phyloP scores from a whole-genome alignment of 2,888 invertebrate species.

The Podotricha telesiphe region DNA sequence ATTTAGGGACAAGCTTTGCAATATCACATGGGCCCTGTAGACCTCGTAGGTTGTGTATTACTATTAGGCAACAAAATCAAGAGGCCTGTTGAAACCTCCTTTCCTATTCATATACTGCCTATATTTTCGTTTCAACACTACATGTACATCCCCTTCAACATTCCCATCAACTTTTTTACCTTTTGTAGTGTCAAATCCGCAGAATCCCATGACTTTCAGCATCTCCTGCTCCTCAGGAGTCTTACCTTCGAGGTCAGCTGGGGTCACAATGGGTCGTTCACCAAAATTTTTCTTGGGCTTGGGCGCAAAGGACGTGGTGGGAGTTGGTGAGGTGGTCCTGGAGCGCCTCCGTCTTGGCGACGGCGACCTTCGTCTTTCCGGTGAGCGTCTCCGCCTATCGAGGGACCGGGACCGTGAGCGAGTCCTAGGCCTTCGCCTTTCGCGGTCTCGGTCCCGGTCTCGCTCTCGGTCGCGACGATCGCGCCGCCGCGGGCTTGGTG shows the following conservation, averaged over 20 bases:
- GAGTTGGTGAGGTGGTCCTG: constrained; percentile 65
- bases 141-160: constrained; percentile 96
- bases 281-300: constrained; percentile 71
- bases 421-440: constrained; percentile 68
- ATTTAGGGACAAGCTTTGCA: constrained; percentile 49
- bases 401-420: constrained; percentile 74
- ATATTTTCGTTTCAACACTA: constrained; percentile 97
- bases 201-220: constrained; percentile 98
- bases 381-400: constrained; percentile 69
- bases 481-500: constrained; percentile 79
- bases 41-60: constrained; percentile 49
- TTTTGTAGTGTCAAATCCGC: constrained; percentile 97
- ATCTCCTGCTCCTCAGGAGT: constrained; percentile 96
- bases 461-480: constrained; percentile 66
- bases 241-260: constrained; percentile 95
- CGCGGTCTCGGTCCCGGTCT: constrained; percentile 73
- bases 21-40: constrained; percentile 53
- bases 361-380: constrained; percentile 67
- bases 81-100: constrained; percentile 98
- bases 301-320: constrained; percentile 68
- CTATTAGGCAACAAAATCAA: constrained; percentile 95
- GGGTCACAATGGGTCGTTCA: constrained; percentile 87
- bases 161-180: constrained; percentile 97
- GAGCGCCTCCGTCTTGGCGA: constrained; percentile 63
- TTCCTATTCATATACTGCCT: constrained; percentile 99